phyloP scores from a whole-genome alignment of 2,113 vertebrate genomes.

The Varanus komodoensis region DNA sequence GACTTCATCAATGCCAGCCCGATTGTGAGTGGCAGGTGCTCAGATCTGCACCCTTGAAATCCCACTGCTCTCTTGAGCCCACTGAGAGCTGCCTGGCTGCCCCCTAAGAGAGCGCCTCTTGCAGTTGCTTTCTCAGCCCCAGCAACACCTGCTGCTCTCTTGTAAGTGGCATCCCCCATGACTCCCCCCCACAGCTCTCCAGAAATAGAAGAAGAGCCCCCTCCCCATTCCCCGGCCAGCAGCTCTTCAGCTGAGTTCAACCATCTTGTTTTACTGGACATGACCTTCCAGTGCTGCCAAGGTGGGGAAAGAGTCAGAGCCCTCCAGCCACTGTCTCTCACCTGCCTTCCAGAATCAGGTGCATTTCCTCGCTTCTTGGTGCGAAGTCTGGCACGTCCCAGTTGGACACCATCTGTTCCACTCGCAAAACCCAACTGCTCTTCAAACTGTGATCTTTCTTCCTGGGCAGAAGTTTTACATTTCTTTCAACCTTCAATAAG shows the following conservation, averaged over 20 bases:
- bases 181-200: background rate
- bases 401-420: background rate
- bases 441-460: background rate
- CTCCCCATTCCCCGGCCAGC: background rate
- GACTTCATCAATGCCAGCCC: conserved; percentile 98
- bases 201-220: background rate
- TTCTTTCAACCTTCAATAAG: background rate
- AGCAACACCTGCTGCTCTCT: background rate
- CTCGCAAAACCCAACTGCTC: background rate
- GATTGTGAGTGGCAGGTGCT: conserved; percentile 83
- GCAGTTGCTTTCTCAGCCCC: background rate
- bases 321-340: background rate
- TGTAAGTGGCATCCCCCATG: background rate
- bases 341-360: conserved; percentile 8
- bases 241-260: background rate
- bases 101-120: background rate
- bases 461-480: background rate
- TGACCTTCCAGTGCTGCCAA: background rate
- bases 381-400: conserved; percentile 18
- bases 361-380: conserved; percentile 3
- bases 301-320: background rate
- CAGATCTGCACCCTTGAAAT: too few species aligned
- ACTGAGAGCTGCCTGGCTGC: background rate
- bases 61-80: background rate
- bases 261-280: background rate